phyloP scores from a whole-genome alignment of 2,888 invertebrate genomes.

The Lycaena phlaeas region DNA sequence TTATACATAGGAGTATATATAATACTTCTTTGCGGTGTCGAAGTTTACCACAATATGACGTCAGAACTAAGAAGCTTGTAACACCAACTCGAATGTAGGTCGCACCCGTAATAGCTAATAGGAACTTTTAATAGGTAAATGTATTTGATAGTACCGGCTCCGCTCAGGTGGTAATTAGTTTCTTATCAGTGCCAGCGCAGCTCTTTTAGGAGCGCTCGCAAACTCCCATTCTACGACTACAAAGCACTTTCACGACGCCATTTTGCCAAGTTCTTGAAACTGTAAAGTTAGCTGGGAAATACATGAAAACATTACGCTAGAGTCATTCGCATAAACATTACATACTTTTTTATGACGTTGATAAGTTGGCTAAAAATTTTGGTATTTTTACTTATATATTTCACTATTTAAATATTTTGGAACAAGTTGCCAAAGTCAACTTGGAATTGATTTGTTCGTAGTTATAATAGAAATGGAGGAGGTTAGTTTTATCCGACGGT shows the following conservation, averaged over 20 bases:
- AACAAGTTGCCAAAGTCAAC: too few species aligned
- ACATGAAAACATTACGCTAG: conserved; percentile 13
- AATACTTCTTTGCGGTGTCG: background rate
- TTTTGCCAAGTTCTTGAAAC: conserved; percentile 12
- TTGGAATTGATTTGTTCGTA: too few species aligned
- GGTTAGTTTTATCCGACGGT: too few species aligned
- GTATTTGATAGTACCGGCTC: conserved; percentile 15
- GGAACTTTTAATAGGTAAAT: conserved; percentile 18
- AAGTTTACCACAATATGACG: background rate
- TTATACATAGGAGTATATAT: too few species aligned
- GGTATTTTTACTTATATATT: too few species aligned
- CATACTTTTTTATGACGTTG: too few species aligned
- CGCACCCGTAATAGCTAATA: conserved; percentile 10
- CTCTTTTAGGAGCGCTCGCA: conserved; percentile 11
- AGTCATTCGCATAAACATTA: conserved; percentile 16
- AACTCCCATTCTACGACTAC: conserved; percentile 15
- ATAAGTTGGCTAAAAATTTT: too few species aligned
- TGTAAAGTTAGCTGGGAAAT: conserved; percentile 10
- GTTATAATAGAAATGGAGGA: too few species aligned
- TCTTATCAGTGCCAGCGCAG: conserved; percentile 17
- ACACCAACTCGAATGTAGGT: background rate
- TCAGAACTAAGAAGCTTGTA: background rate
- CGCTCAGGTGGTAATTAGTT: conserved; percentile 16
- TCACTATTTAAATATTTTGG: too few species aligned
- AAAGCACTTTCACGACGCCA: conserved; percentile 13